Evolutionary conservation across 2,888 invertebrate species (phyloP), one percentile per base, ranked within the genome.

Genomic region (Stenodera caucasica): DNA sequence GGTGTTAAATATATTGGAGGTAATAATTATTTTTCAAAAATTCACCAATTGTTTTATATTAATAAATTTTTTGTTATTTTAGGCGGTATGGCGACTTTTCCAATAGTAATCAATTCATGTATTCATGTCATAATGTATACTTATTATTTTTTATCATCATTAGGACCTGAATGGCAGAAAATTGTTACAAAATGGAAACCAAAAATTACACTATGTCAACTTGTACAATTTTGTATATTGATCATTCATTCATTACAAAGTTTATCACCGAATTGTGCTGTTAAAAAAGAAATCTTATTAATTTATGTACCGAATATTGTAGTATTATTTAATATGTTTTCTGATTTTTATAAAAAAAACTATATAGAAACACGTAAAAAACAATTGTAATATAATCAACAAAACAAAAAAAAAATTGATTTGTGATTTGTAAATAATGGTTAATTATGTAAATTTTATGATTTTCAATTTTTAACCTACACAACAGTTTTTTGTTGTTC

Each of bases 121-220:
- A 85, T 91, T 1, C 91, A 91, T 71, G 84, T 90, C 3, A 75
- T 91, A n/a, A 91, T 91, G 91, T 91, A 91, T 75, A 82, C 83
- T 6, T 91, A 91, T 78, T 91, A 91, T 75, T 82, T 90, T 11
- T 74, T 89, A 0, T 81, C 89, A 0, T 85, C 87, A 58, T 83
- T 88, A 60, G 88, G 87, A 64, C 84, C 85, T 5, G 71, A 75
- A 40, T 77, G 86, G 67, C 85, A 87, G 72, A 82, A 80, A 21
- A 78, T 77, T 63, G 78, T 90, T 40, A 75, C 75, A 56, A 85
- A 84, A 61, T 84, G 88, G 75, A 91, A 91, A 73, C 78, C 80
- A 51, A 82, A 80, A 72, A 67, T 84, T 51, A 84, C 84, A 11
- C 78, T 81, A 63, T 74, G 89, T 69, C 91, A 91, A 80, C 86